phyloP scores from a whole-genome alignment of 1,140 invertebrate genomes.

The Aphidius ervi region DNA sequence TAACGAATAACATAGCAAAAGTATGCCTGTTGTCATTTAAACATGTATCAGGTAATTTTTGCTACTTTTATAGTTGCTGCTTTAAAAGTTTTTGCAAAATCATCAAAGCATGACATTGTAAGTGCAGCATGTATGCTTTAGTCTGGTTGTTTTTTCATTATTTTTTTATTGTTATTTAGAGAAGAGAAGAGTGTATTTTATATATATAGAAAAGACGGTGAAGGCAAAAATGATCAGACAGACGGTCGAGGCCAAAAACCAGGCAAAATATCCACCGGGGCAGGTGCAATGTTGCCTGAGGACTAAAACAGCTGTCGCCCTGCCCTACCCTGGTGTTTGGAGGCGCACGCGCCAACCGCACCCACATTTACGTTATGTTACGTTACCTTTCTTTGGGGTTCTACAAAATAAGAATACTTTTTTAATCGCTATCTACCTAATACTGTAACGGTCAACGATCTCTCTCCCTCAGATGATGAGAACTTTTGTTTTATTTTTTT shows the following conservation, averaged over 20 bases:
- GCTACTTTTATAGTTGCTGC: no score
- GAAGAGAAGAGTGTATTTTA: background rate
- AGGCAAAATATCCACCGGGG: constrained; percentile 26
- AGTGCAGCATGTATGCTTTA: no score
- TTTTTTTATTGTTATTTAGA: background rate
- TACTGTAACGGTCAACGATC: constrained; percentile 49
- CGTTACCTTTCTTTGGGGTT: constrained; percentile 37
- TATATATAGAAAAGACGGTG: constrained; percentile 25
- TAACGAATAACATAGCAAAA: constrained; percentile 1
- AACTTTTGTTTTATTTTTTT: no score
- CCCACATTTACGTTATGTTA: constrained; percentile 51
- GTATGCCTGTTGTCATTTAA: no score
- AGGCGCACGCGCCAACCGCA: constrained; percentile 53
- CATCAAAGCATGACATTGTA: no score
- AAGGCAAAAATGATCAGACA: constrained; percentile 12
- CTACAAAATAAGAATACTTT: constrained; percentile 12
- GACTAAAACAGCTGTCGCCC: constrained; percentile 52
- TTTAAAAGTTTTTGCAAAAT: no score
- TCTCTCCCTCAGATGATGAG: constrained; percentile 30
- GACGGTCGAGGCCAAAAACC: constrained; percentile 26
- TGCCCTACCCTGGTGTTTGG: constrained; percentile 42
- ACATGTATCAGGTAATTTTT: no score
- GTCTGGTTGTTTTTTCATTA: background rate
- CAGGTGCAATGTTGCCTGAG: constrained; percentile 49
- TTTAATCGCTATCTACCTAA: constrained; percentile 28